Base-by-base conservation (phyloP, 2,797 vertebrate genomes). In the Chromis chromis region DNA sequence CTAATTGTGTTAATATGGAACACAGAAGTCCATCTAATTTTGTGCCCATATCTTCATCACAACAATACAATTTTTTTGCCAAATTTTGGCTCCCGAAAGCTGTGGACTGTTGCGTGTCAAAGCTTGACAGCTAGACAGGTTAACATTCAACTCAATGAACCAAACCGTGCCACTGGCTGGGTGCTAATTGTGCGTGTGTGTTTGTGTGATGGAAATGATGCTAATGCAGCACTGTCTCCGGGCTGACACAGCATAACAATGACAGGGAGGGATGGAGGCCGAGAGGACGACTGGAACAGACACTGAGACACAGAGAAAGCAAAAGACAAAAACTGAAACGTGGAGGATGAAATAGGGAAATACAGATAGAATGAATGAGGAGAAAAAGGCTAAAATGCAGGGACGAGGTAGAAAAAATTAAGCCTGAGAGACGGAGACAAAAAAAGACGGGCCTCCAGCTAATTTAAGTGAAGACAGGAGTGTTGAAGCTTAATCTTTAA, bases 191-290 rank as follows among this genome's bases (percentile, higher is more conserved):
- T 59, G 28, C 21, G 46, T 44, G 53, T 44, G 53, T 25, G 44
- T 58, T 65, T 54, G 11, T 59, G 33, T 46, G 22, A 65, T 70
- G 68, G 39, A 70, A 57, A 74, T 48, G 54, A 66, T 81, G 68
- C 65, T 77, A 65, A 71, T 74, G 65, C 72, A 83, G 80, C 65
- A 52, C 46, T 54, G 81, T 83, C 79, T 84, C 60, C 69, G 27
- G 75, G 81, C 81, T 48, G 73, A 84, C 80, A 71, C 62, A 21
- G 76, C 56, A 0, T 6, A 58, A 73, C 59, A 82, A 67, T 77
- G 76, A 85, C 74, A 73, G 55, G 56, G 64, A 48, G 28, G 60
- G 22, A 80, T 50, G 33, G 60, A 42, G n/a, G 63, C 12, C 46
- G 50, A 25, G 49, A 24, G 49, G 49, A 52, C 11, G 21, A 52